Evolutionary conservation across 2,113 vertebrate species (phyloP).

Genomic region (Ciconia boyciana): DNA sequence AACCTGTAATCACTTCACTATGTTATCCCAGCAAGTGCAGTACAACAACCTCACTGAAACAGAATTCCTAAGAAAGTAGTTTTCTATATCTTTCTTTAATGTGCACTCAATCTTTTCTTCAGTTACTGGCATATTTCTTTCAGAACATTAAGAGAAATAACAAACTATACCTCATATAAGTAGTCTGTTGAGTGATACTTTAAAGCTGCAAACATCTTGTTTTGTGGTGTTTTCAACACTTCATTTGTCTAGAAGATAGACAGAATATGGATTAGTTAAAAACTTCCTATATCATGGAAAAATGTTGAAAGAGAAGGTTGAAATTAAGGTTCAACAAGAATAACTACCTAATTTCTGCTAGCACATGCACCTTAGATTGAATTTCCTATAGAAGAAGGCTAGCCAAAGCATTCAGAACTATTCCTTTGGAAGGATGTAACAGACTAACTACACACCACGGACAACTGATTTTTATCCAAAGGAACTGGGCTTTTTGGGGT

Average conservation of each 20-base stretch:
- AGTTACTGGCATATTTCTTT: neutral
- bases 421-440: neutral
- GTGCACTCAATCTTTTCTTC: neutral
- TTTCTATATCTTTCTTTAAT: neutral
- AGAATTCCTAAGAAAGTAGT: neutral
- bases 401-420: neutral
- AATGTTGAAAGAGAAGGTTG: neutral
- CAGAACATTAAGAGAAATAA: neutral
- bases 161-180: constrained; percentile 74
- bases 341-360: neutral
- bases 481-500: neutral
- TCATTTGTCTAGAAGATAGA: constrained; percentile 32
- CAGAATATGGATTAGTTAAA: constrained; percentile 7
- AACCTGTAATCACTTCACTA: neutral
- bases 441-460: rapidly evolving
- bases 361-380: neutral
- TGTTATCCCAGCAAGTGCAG: neutral
- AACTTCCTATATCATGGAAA: neutral
- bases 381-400: neutral
- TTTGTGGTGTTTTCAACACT: neutral
- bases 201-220: constrained; percentile 72
- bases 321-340: neutral
- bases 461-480: neutral
- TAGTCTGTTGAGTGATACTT: constrained; percentile 76
- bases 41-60: neutral